Base-by-base conservation (phyloP, 1,140 invertebrate species). In the Drosophila setifemur region DNA sequence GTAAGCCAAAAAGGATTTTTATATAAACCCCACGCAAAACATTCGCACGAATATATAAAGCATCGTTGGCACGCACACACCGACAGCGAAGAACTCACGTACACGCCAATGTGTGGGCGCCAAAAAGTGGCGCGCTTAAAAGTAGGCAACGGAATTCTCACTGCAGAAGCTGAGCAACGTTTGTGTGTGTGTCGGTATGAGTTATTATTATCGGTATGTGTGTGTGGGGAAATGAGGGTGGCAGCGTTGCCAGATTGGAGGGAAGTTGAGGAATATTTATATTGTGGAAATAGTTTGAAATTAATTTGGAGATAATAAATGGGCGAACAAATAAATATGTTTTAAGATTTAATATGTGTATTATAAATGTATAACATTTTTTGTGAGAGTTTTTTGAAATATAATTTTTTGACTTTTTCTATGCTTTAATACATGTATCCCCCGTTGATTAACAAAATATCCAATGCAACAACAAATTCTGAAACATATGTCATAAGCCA, bases 1-100 rank as follows among this genome's bases (percentile, higher is more conserved):
- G 42, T 66, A 72, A 72, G 73, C 79, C 70, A 74, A 79, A 85
- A 60, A 60, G 60, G 49, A 72, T 78, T 78, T 82, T 61, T 85
- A 45, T 53, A 74, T 78, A 54, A 58, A 64, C 25, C 69, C 43
- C 48, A 58, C 42, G 63, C 50, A 39, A 75, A 39, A 42, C 33
- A 45, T 35, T 33, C 54, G 37, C 66, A 71, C 37, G 43, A 60
- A 50, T 29, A 50, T 29, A 11, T 19, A 40, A 44, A 44, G 25
- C 29, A 37, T 37, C 23, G 26, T 12, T 23, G 8, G 39, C 42
- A 58, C 49, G 1, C 16, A 44, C 26, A 44, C 50, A 58, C 6
- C 19, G 18, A 28, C 12, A 47, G 23, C 35, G 44, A 45, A 31
- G 47, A 9, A 31, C 23, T 35, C 57, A 29, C 25, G 47, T 42